Base-by-base conservation (phyloP, 2,888 invertebrate species). In the Diadegma fenestrale region DNA sequence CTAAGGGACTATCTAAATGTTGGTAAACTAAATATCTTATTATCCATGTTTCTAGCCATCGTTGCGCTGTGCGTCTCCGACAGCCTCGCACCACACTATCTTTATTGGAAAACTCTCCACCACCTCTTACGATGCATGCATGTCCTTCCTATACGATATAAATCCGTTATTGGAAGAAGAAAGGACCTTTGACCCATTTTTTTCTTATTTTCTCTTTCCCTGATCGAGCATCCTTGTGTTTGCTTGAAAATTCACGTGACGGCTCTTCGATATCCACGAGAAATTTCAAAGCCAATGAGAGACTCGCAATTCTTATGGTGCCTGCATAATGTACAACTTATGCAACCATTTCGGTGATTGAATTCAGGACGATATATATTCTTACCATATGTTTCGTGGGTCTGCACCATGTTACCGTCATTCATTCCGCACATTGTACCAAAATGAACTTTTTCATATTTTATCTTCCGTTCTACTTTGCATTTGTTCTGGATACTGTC, bases 1-100 rank as follows among this genome's bases (percentile, higher is more conserved):
- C 89, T 83, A 89, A 66, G 88, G 88, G 89, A 89, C 90, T 89
- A 88, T 89, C 88, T 90, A 90, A 91, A 92, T 91, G 92, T 92
- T 92, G 90, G 89, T 91, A 90, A 91, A 92, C 93, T 93, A 91
- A 93, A 93, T 92, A 92, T 92, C 92, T 93, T 93, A 93, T 92
- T 92, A 92, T 91, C 91, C 90, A 88, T 87, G 26, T 68, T 82
- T 37, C 22, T 51, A 19, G 48, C 58, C 82, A 66, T 85, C 80
- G 81, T 91, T 90, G 90, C 91, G 91, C 91, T 83, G 68, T 87
- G 90, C 86, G 88, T 87, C 87, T 85, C 84, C 64, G 76, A 73
- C 80, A 58, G 84, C 85, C 80, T 83, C 84, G 82, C 80, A n/a
- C n/a, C n/a, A n/a, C 19, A 19, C 51, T 83, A 87, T 87, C 87